phyloP scores from a whole-genome alignment of 2,888 invertebrate species.

The Acleris cristana region DNA sequence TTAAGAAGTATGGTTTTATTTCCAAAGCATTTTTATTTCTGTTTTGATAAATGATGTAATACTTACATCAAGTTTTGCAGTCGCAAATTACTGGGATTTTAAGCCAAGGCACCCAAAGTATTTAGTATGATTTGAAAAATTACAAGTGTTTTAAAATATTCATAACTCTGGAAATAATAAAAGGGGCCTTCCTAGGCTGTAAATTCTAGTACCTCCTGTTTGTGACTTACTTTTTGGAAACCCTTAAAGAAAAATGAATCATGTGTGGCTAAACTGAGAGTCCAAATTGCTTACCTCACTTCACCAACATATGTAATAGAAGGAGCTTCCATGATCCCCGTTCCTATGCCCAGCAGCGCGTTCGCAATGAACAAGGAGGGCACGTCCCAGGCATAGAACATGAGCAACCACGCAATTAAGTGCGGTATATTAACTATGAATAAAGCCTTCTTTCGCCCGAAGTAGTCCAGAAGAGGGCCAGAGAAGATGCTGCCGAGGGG shows the following conservation, averaged over 20 bases:
- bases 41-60: too few species aligned
- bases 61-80: too few species aligned
- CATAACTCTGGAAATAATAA: too few species aligned
- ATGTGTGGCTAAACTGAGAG: background rate
- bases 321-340: constrained; percentile 85
- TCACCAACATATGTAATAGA: constrained; percentile 86
- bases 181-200: too few species aligned
- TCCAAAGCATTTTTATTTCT: too few species aligned
- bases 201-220: too few species aligned
- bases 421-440: constrained; percentile 84
- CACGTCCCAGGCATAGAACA: constrained; percentile 78
- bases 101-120: too few species aligned
- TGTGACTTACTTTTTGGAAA: background rate
- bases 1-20: too few species aligned
- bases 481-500: constrained; percentile 84
- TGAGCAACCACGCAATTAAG: constrained; percentile 81
- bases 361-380: constrained; percentile 77
- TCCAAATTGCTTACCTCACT: constrained; percentile 65
- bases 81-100: too few species aligned
- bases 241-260: background rate
- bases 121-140: too few species aligned
- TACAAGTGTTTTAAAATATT: too few species aligned
- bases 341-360: constrained; percentile 81
- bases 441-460: constrained; percentile 82
- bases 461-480: constrained; percentile 79